Evolutionary conservation across 2,888 invertebrate genomes (phyloP).

Genomic region (Andrena flavipes): DNA sequence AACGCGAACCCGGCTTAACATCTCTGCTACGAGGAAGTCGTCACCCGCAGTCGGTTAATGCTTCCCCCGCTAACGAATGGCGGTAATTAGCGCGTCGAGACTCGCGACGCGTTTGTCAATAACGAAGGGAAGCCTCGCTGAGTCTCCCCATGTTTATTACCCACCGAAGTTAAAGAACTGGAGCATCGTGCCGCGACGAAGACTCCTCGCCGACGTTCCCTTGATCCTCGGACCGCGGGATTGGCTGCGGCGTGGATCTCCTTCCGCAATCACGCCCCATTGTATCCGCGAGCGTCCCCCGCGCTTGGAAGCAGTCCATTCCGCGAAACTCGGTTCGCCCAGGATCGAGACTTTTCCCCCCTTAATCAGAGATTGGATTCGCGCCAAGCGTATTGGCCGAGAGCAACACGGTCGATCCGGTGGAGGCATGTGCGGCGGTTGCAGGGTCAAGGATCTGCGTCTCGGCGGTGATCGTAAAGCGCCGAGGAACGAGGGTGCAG

Average conservation of each 20-base stretch:
- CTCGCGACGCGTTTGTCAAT: neutral
- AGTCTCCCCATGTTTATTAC: too few species aligned
- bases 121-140: neutral
- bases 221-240: conserved; percentile 17
- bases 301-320: conserved; percentile 46
- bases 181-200: conserved; percentile 2
- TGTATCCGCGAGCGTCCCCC: conserved; percentile 18
- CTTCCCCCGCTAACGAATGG: conserved; percentile 6
- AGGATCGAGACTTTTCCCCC: conserved; percentile 35
- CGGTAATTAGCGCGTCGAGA: conserved; percentile 22
- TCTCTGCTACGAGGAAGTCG: neutral
- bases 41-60: conserved; percentile 2
- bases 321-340: conserved; percentile 29
- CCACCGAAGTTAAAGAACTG: neutral
- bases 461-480: conserved; percentile 6
- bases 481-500: neutral
- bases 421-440: neutral
- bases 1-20: too few species aligned
- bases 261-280: conserved; percentile 44
- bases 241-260: conserved; percentile 2
- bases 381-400: conserved; percentile 52
- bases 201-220: neutral
- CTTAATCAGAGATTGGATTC: conserved; percentile 58
- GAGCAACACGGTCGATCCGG: conserved; percentile 23
- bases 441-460: conserved; percentile 51